phyloP scores from a whole-genome alignment of 2,888 invertebrate species.

The Cataglyphis albicans region DNA sequence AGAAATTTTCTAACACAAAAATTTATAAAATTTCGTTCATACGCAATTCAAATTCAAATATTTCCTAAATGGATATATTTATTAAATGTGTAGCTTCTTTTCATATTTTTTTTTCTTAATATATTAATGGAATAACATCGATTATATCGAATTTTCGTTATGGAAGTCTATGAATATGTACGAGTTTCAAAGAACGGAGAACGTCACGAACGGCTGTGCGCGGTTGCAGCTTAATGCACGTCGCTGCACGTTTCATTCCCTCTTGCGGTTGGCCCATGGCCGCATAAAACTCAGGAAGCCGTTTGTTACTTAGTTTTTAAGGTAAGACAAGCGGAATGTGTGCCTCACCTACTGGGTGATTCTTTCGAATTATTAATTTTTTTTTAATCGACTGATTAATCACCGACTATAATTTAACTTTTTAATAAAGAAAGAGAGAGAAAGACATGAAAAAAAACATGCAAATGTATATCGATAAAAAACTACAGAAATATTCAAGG shows the following conservation, averaged over 20 bases:
- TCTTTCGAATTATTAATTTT: not conserved
- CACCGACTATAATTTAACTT: constrained; percentile 11
- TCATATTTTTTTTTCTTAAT: not conserved
- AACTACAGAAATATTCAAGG: not conserved
- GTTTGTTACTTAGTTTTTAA: constrained; percentile 76
- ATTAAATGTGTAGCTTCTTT: not conserved
- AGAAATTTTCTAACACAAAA: not conserved
- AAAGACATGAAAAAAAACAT: not conserved
- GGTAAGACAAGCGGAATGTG: constrained; percentile 62
- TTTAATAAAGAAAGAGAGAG: not conserved
- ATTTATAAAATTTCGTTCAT: not conserved
- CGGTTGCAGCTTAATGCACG: constrained; percentile 60
- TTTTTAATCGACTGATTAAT: constrained; percentile 24
- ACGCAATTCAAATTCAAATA: not conserved
- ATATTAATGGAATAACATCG: not conserved
- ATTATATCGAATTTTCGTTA: constrained; percentile 53
- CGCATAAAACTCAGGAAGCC: constrained; percentile 76
- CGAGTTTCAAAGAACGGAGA: constrained; percentile 39
- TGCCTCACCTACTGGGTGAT: constrained; percentile 65
- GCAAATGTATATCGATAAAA: not conserved
- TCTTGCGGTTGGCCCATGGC: constrained; percentile 58
- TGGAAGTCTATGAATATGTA: constrained; percentile 63
- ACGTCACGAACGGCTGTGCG: constrained; percentile 13
- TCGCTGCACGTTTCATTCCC: constrained; percentile 60
- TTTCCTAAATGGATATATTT: not conserved